Conservation (phyloP, 1,140 invertebrate genomes). For the Zaprionus africanus region DNA sequence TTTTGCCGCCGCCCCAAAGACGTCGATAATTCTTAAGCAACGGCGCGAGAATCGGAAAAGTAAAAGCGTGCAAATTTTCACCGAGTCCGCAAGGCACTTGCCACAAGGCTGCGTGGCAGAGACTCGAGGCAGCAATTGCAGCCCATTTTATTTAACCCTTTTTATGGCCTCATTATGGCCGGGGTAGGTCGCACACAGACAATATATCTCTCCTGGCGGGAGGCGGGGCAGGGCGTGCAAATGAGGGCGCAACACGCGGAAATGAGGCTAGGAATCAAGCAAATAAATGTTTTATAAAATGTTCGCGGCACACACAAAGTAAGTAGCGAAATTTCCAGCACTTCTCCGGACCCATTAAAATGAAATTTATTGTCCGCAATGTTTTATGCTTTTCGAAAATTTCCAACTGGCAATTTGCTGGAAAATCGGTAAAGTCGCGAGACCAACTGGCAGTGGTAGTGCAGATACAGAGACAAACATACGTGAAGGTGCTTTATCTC, state of each 20-base stretch:
- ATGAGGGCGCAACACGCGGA: constrained; percentile 66
- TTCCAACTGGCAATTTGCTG: constrained; percentile 63
- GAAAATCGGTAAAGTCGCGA: constrained; percentile 55
- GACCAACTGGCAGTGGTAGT: constrained; percentile 34
- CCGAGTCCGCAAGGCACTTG: constrained; percentile 45
- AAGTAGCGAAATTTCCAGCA: constrained; percentile 57
- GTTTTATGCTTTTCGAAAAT: constrained; percentile 73
- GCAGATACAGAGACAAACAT: constrained; percentile 32
- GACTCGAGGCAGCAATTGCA: constrained; percentile 61
- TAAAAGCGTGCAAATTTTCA: constrained; percentile 74
- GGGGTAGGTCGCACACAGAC: constrained; percentile 42
- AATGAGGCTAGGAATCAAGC: constrained; percentile 82
- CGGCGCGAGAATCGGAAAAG: constrained; percentile 66
- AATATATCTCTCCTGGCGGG: constrained; percentile 51
- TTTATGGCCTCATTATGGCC: constrained; percentile 81
- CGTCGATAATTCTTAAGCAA: constrained; percentile 80
- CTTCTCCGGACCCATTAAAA: constrained; percentile 76
- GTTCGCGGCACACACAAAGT: constrained; percentile 71
- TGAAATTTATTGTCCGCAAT: constrained; percentile 76
- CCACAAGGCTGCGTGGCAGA: background rate
- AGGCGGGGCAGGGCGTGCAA: background rate
- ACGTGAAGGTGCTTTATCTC: constrained; percentile 54
- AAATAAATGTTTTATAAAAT: constrained; percentile 83
- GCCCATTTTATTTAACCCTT: constrained; percentile 83
- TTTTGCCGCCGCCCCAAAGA: constrained; percentile 58